Base-by-base conservation (phyloP, 64 coral and sea anemone genomes). In the Stichodactyla helianthus region DNA sequence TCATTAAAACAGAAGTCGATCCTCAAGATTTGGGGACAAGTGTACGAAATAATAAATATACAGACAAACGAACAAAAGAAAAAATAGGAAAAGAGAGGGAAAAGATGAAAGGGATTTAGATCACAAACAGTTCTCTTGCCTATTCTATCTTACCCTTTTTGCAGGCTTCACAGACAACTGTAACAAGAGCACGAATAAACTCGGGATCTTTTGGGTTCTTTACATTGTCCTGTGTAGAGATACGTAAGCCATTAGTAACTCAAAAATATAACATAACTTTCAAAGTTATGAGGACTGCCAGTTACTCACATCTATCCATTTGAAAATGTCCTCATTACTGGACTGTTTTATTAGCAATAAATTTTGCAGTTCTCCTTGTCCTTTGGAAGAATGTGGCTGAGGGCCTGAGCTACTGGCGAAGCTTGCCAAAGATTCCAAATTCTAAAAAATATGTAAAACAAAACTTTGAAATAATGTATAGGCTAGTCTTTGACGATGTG, bases 341-440 rank as follows among this genome's bases (percentile, higher is more conserved):
- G 79, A 88, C 63, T 90, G 90, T 31, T 83, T 87, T 59, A 77
- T 90, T 50, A 94, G 77, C 50, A 92, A 89, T 82, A 95, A 51
- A 79, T 84, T 88, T 80, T 86, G 85, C 89, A 95, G 93, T 89
- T 92, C 86, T 63, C 92, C 93, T 86, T 95, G 89, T 82, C 92
- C 82, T 56, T 55, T 88, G 54, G 93, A 67, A 10, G 89, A 77
- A 55, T 95, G 89, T 51, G 87, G 82, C 22, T 55, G 50, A 5
- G 50, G 51, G 50, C 55, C 23, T 89, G 92, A 57, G 31, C 18
- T 28, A 44, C 25, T n/a, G 5, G 5, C 8, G 12, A 10, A 15
- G 31, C 78, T 13, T 14, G 78, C 52, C 8, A 84, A 54, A 62
- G 76, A 95, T 82, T 95, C 89, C 44, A 95, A 88, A 56, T 89